Evolutionary conservation across 2,113 vertebrate genomes (phyloP).

Genomic region (Hucho hucho): DNA sequence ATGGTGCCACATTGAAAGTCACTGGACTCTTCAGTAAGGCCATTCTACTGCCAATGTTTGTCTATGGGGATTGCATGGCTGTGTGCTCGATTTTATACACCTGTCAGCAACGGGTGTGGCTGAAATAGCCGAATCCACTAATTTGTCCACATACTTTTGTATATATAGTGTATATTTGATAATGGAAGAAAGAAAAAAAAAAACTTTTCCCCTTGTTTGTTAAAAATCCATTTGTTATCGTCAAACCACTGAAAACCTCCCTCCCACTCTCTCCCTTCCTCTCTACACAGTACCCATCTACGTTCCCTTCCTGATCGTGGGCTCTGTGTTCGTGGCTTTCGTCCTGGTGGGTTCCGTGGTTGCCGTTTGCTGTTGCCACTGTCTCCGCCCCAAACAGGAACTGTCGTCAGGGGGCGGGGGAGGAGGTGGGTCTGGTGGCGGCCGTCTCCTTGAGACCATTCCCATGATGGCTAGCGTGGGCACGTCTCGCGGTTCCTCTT

Average conservation of each 20-base stretch:
- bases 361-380: slow-evolving; percentile 94
- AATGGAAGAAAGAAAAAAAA: too few relatives aligned
- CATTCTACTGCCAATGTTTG: too few relatives aligned
- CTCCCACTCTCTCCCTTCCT: slow-evolving; percentile 15
- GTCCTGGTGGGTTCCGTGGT: slow-evolving; percentile 92
- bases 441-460: slow-evolving; percentile 91
- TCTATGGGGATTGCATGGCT: too few relatives aligned
- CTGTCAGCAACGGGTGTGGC: too few relatives aligned
- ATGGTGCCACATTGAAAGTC: too few relatives aligned
- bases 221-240: too few relatives aligned
- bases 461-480: slow-evolving; percentile 94
- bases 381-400: slow-evolving; percentile 95
- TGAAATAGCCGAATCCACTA: too few relatives aligned
- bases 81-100: too few relatives aligned
- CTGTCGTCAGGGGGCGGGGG: slow-evolving; percentile 79
- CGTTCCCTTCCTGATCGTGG: slow-evolving; percentile 95
- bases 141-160: too few relatives aligned
- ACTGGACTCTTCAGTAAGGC: too few relatives aligned
- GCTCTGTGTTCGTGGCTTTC: slow-evolving; percentile 95
- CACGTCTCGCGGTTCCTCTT: slow-evolving; percentile 90
- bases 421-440: slow-evolving; percentile 54
- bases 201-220: too few relatives aligned
- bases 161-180: too few relatives aligned
- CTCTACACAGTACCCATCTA: slow-evolving; percentile 90
- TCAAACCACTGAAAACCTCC: neutral